These are phyloP conservation scores for Chlorospingus flavigularis DNA, from an alignment of 2,797 vertebrate species.

Conservation along the genomic window DNA sequence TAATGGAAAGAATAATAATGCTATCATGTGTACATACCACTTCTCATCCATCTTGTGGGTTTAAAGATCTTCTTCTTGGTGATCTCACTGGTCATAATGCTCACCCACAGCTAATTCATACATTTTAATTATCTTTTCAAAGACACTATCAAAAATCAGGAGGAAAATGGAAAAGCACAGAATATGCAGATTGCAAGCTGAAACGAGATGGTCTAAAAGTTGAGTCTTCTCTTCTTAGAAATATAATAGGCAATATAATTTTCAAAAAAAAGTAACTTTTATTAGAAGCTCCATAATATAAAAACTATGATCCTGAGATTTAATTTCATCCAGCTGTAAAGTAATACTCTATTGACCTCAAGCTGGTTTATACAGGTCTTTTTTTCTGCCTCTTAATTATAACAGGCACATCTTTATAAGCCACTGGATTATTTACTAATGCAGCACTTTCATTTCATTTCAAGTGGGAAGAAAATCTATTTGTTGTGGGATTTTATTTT, in stretches of 20 bases:
- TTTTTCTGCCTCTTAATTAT: neutral
- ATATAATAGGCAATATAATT: neutral
- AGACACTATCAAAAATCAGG: neutral
- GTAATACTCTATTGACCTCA: neutral
- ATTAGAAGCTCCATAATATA: neutral
- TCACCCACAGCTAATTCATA: neutral
- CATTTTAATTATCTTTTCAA: slow-evolving; percentile 41
- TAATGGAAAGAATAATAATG: slow-evolving; percentile 40
- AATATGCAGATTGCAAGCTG: neutral
- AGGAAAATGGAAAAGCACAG: neutral
- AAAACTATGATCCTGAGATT: neutral
- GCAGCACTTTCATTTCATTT: neutral
- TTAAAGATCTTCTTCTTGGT: slow-evolving; percentile 15
- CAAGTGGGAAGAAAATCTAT: slow-evolving; percentile 1
- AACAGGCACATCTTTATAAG: neutral
- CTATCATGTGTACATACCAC: neutral
- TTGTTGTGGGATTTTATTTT: slow-evolving; percentile 32
- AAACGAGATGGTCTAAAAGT: neutral
- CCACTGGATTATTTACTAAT: neutral
- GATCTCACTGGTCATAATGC: neutral
- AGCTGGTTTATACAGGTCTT: neutral
- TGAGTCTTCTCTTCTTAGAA: neutral
- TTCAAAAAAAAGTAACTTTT: neutral
- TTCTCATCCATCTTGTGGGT: neutral
- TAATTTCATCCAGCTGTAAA: neutral